Evolutionary conservation across 1,140 invertebrate genomes (phyloP).

Genomic region (Acromyrmex heyeri): DNA sequence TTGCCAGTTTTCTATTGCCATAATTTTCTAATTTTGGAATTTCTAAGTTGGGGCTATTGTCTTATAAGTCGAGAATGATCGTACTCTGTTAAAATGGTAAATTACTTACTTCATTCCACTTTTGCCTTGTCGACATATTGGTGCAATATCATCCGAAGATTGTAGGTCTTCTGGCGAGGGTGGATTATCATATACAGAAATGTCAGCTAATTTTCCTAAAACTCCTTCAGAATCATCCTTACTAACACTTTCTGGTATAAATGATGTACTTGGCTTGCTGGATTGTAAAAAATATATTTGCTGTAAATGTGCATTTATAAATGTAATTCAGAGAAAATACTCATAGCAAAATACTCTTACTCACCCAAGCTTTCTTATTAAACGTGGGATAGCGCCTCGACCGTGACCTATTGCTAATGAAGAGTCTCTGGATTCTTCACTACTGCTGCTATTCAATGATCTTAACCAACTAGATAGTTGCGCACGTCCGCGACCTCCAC

Average conservation of each 20-base stretch:
- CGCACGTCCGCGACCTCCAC: constrained; percentile 53
- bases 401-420: constrained; percentile 36
- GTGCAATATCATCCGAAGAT: not conserved
- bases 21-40: not conserved
- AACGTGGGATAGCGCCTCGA: constrained; percentile 38
- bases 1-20: not conserved
- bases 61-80: not conserved
- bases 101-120: constrained; percentile 76
- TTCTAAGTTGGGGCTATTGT: not conserved
- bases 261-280: not conserved
- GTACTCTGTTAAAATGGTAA: not conserved
- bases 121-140: constrained; percentile 67
- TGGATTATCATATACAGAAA: constrained; percentile 71
- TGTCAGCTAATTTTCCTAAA: constrained; percentile 68
- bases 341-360: constrained; percentile 10
- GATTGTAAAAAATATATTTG: not conserved
- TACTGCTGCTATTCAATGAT: not conserved
- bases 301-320: not conserved
- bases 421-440: not conserved
- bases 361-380: constrained; percentile 43
- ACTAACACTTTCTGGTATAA: not conserved
- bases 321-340: not conserved
- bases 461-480: not conserved
- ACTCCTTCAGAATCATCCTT: constrained; percentile 56
- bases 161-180: not conserved